A percentile compares a stretch with the other conserved stretches of the same genome.
Evolutionary conservation across 2,113 vertebrate genomes (phyloP).

Genomic region (Zapus hudsonius): DNA sequence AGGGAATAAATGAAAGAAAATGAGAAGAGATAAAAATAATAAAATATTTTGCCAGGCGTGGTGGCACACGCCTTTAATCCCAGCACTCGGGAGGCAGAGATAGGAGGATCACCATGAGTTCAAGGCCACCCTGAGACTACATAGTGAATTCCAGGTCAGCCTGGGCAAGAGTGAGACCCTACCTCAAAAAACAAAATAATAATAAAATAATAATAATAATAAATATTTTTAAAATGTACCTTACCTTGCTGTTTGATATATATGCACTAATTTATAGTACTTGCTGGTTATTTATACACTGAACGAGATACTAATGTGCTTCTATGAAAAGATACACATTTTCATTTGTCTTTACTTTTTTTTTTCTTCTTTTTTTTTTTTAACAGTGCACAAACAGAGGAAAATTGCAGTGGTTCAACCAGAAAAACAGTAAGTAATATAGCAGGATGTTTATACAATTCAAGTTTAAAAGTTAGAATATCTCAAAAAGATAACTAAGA

Average conservation of each 20-base stretch:
- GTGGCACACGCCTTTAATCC: too few relatives aligned
- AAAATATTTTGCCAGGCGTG: too few relatives aligned
- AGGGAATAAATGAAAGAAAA: too few relatives aligned
- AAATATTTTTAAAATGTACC: background rate
- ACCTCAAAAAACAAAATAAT: too few relatives aligned
- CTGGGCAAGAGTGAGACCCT: too few relatives aligned
- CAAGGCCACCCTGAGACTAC: too few relatives aligned
- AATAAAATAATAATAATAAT: too few relatives aligned
- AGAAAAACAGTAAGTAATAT: conserved; percentile 95
- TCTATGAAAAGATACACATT: background rate
- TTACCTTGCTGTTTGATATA: conserved; percentile 19
- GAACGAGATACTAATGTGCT: background rate
- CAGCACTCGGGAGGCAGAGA: too few relatives aligned
- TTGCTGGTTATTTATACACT: background rate
- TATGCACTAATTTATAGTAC: background rate
- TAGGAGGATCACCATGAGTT: too few relatives aligned
- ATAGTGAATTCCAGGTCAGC: too few relatives aligned
- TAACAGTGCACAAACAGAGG: conserved; percentile 92
- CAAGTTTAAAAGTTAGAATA: conserved; percentile 55
- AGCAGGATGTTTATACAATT: conserved; percentile 23
- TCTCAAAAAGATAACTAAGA: conserved; percentile 27
- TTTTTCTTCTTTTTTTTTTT: conserved; percentile 56
- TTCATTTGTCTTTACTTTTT: conserved; percentile 37
- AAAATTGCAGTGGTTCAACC: conserved; percentile 96
- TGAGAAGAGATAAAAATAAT: too few relatives aligned